These are phyloP conservation scores for Lochmaea capreae DNA, from an alignment of 2,888 invertebrate species.

Conservation along the genomic window DNA sequence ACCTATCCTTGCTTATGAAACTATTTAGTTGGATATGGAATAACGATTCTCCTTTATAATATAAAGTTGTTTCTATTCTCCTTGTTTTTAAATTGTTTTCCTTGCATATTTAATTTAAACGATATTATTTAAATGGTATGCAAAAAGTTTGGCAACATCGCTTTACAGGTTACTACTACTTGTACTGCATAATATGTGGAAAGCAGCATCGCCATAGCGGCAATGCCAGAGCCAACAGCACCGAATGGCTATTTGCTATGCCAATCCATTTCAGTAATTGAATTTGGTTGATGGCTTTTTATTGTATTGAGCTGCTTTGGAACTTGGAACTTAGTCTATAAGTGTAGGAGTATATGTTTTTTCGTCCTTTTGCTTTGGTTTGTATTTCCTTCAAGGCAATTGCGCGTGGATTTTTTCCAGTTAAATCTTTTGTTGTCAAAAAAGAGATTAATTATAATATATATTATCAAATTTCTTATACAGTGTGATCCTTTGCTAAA, in stretches of 20 bases:
- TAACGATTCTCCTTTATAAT: too few species aligned
- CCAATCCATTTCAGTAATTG: constrained; percentile 49
- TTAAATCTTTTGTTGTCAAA: neutral
- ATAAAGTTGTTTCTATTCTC: neutral
- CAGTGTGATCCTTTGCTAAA: too few species aligned
- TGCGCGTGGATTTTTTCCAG: neutral
- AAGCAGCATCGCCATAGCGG: constrained; percentile 33
- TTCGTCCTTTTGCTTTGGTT: constrained; percentile 5
- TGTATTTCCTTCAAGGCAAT: neutral
- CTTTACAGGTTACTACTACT: constrained; percentile 57
- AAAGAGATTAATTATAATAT: neutral
- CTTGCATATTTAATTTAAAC: neutral
- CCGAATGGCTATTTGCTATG: constrained; percentile 45
- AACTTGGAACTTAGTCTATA: constrained; percentile 27
- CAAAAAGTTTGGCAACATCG: constrained; percentile 47
- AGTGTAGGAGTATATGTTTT: constrained; percentile 18
- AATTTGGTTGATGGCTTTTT: constrained; percentile 44
- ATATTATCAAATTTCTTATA: neutral
- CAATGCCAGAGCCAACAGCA: constrained; percentile 2
- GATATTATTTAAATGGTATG: constrained; percentile 16
- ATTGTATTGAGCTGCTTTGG: constrained; percentile 35
- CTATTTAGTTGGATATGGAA: too few species aligned
- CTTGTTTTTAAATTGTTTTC: neutral
- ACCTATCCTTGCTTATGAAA: too few species aligned
- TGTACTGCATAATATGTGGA: constrained; percentile 59